Evolutionary conservation across 2,797 vertebrate genomes (phyloP), one percentile per base, ranked within the genome.

Genomic region (Mallotus villosus): DNA sequence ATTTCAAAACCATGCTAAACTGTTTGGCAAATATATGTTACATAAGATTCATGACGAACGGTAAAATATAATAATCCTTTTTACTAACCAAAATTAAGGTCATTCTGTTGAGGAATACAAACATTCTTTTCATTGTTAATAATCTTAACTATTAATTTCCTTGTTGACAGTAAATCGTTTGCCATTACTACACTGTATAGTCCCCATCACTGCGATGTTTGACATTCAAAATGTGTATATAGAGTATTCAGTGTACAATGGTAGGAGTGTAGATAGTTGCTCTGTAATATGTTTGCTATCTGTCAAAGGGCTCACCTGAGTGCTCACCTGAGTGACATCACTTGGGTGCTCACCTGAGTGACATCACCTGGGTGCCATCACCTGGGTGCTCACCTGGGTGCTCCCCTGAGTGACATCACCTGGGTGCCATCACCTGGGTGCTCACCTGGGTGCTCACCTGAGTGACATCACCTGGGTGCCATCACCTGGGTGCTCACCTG

Each of bases 171-270:
- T 53, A 17, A 37, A 68, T 70, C 78, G 81, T 41, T 41, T 81
- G 74, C 78, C 78, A 85, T 89, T 82, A 77, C 70, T 82, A 77
- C 88, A 89, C 89, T 91, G 79, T 85, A 74, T 76, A 81, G 73
- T 82, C 84, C 75, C 70, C 83, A 85, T 63, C 80, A 87, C 85
- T 89, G 82, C 71, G 61, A 63, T 61, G 2, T 70, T 25, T 83
- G 77, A 77, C 62, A 75, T 73, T 77, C 63, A 80, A 67, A 63
- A 53, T 82, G 62, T 88, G 71, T 83, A 63, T 70, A 83, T 82
- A 82, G 69, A 72, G 24, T 67, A 64, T 84, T 84, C 64, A 74
- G 60, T 71, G 76, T 82, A 55, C 75, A 75, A 71, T 57, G 32
- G 74, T 65, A 61, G 57, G 78, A 78, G 25, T 76, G 73, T 74